These are phyloP conservation scores for Hetaerina titia DNA, from an alignment of 2,888 invertebrate species.

Conservation along the genomic window DNA sequence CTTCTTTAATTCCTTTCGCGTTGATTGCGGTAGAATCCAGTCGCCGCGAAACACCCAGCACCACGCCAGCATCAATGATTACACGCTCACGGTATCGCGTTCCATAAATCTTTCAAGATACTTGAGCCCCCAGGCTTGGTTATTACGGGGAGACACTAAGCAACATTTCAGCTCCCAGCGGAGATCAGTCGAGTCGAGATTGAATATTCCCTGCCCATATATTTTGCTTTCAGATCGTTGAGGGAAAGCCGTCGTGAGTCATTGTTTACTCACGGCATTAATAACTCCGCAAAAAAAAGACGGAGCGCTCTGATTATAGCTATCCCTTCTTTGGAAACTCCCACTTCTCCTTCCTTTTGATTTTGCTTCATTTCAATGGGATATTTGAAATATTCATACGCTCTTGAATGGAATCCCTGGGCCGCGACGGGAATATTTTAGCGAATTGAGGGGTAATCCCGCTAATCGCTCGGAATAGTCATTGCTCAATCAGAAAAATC, in stretches of 20 bases:
- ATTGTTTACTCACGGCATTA: slow-evolving; percentile 18
- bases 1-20: not conserved
- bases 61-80: slow-evolving; percentile 33
- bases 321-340: not conserved
- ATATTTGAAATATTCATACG: too few species aligned
- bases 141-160: slow-evolving; percentile 29
- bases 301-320: slow-evolving; percentile 1
- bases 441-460: too few species aligned
- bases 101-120: slow-evolving; percentile 19
- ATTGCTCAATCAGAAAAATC: too few species aligned
- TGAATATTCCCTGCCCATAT: not conserved
- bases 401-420: too few species aligned
- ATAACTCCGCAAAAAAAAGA: not conserved
- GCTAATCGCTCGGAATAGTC: too few species aligned
- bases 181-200: slow-evolving; percentile 25
- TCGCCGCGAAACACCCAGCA: not conserved
- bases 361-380: not conserved
- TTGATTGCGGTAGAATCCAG: not conserved
- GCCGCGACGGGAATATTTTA: too few species aligned
- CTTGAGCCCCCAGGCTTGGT: not conserved
- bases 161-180: slow-evolving; percentile 1
- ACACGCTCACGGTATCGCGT: not conserved
- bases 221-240: not conserved
- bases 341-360: not conserved
- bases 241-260: slow-evolving; percentile 26